Conservation (phyloP, 2,797 vertebrate genomes). For the Spheniscus humboldti region DNA sequence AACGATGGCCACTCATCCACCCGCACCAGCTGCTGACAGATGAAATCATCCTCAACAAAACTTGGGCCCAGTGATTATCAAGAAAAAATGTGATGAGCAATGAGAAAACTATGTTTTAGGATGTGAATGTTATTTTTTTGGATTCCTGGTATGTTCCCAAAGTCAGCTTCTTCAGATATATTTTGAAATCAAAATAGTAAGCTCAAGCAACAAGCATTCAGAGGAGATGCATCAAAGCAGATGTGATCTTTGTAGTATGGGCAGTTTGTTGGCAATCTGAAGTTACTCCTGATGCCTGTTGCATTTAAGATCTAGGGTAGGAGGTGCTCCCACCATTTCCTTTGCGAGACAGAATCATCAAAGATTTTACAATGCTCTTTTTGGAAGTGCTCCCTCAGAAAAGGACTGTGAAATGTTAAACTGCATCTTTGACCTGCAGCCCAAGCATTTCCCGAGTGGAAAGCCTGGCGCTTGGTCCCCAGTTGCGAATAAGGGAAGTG, state of each 20-base stretch:
- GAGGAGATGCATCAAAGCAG: background rate
- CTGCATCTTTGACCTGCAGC: background rate
- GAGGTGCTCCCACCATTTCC: background rate
- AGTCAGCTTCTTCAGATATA: background rate
- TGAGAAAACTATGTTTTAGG: background rate
- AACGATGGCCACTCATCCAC: background rate
- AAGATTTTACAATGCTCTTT: background rate
- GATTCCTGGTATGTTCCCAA: background rate
- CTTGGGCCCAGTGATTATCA: background rate
- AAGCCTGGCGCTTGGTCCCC: background rate
- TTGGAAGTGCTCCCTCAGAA: background rate
- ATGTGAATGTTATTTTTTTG: background rate
- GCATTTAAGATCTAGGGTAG: background rate
- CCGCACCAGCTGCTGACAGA: background rate
- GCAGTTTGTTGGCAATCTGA: background rate
- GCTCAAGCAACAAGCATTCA: background rate
- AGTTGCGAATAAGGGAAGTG: fast-evolving
- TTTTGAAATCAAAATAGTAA: constrained; percentile 25
- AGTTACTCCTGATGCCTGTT: background rate
- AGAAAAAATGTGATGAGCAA: background rate
- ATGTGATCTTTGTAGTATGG: background rate
- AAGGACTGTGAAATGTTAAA: background rate
- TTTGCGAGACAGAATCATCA: background rate
- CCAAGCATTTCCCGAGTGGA: background rate
- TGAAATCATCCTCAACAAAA: background rate